phyloP scores from a whole-genome alignment of 2,888 invertebrate genomes.

The Onthophagus sagittarius region DNA sequence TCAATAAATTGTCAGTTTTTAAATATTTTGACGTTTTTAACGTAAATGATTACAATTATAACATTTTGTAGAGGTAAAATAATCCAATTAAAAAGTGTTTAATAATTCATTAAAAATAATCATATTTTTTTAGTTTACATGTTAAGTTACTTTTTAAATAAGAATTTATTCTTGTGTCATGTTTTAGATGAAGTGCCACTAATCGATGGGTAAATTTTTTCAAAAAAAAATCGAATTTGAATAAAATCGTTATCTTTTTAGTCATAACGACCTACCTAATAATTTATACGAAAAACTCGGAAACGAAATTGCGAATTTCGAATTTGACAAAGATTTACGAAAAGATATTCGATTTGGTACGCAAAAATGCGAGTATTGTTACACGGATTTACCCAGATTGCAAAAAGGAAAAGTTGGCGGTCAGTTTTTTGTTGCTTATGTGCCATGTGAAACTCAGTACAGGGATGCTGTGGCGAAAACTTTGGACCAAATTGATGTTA shows the following conservation, averaged over 20 bases:
- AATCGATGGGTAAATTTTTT: slow-evolving; percentile 20
- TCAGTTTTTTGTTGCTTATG: slow-evolving; percentile 62
- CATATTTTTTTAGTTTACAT: background rate
- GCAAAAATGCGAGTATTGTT: slow-evolving; percentile 40
- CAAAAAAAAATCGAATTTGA: background rate
- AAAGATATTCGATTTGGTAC: slow-evolving; percentile 46
- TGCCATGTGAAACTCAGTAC: slow-evolving; percentile 52
- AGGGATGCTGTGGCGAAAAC: slow-evolving; percentile 56
- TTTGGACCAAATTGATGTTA: slow-evolving; percentile 60
- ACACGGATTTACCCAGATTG: slow-evolving; percentile 55
- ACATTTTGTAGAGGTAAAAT: background rate
- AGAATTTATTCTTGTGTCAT: slow-evolving; percentile 6
- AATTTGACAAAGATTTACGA: slow-evolving; percentile 45
- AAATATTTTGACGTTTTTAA: background rate
- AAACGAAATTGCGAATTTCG: slow-evolving; percentile 46
- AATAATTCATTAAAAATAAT: background rate
- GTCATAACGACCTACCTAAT: slow-evolving; percentile 53
- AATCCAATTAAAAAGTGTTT: background rate
- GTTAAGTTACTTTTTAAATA: background rate
- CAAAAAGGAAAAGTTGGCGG: slow-evolving; percentile 53
- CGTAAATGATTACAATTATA: background rate
- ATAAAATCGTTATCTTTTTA: slow-evolving; percentile 34
- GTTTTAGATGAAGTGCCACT: slow-evolving; percentile 19
- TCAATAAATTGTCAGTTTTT: background rate
- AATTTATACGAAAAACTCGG: slow-evolving; percentile 44